Evolutionary conservation across 2,113 vertebrate species (phyloP).

Genomic region (Oplegnathus fasciatus): DNA sequence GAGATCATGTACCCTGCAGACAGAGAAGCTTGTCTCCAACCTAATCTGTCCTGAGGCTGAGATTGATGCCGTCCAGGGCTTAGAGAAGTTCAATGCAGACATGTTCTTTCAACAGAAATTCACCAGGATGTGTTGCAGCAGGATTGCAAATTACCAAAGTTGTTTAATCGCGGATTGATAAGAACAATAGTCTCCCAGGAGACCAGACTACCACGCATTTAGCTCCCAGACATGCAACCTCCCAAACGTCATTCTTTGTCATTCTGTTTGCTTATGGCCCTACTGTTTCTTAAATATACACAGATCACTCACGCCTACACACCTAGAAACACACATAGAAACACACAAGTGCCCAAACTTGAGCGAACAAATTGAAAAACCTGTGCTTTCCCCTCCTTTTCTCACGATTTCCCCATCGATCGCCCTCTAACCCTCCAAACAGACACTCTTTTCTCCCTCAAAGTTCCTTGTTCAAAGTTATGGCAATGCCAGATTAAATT

Average conservation of each 20-base stretch:
- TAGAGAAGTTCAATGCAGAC: slow-evolving; percentile 48
- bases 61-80: slow-evolving; percentile 63
- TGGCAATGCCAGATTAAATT: slow-evolving; percentile 57
- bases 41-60: slow-evolving; percentile 64
- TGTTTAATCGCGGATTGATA: slow-evolving; percentile 80
- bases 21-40: slow-evolving; percentile 50
- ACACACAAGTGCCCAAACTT: slow-evolving; percentile 5
- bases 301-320: slow-evolving; percentile 63
- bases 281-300: slow-evolving; percentile 70
- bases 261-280: slow-evolving; percentile 69
- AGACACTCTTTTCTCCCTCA: slow-evolving; percentile 29
- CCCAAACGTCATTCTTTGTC: slow-evolving; percentile 65
- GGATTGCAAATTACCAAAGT: slow-evolving; percentile 65
- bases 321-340: slow-evolving; percentile 42
- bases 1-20: slow-evolving; percentile 56
- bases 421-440: slow-evolving; percentile 37
- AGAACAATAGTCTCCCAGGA: slow-evolving; percentile 74
- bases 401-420: slow-evolving; percentile 2
- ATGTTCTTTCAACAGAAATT: slow-evolving; percentile 57
- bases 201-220: slow-evolving; percentile 67
- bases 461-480: slow-evolving; percentile 55
- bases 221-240: slow-evolving; percentile 65
- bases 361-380: neutral
- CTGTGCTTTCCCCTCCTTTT: slow-evolving; percentile 6
- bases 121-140: slow-evolving; percentile 71